Conservation (phyloP, 1,140 invertebrate genomes). For the Scaptomyza montana region DNA sequence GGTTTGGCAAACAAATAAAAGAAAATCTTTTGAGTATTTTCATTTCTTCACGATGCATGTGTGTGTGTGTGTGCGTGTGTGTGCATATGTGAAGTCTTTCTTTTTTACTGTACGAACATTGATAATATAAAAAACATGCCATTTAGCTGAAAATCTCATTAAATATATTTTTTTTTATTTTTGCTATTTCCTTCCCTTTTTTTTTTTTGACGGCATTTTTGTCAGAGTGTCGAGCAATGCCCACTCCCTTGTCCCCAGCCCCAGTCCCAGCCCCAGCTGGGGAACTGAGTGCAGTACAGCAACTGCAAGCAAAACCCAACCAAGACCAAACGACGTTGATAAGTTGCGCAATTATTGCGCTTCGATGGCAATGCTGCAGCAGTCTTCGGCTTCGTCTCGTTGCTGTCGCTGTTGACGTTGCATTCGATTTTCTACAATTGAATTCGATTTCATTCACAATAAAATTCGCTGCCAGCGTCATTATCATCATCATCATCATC, state of each 20-base stretch:
- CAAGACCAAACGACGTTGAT: conserved; percentile 46
- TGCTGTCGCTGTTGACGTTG: conserved; percentile 20
- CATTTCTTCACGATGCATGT: no score
- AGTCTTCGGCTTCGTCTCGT: not conserved
- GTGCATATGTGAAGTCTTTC: no score
- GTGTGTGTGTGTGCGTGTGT: no score
- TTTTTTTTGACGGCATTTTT: conserved; percentile 7
- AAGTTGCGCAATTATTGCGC: conserved; percentile 62
- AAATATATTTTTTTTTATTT: conserved; percentile 26
- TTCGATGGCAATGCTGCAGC: conserved; percentile 33
- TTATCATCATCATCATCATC: conserved; percentile 44
- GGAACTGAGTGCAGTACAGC: not conserved
- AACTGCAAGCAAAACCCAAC: conserved; percentile 2
- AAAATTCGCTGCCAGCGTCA: conserved; percentile 44
- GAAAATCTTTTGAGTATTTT: no score
- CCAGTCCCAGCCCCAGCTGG: conserved; percentile 6
- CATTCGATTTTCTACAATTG: conserved; percentile 53
- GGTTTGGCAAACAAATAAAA: no score
- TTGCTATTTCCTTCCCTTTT: not conserved
- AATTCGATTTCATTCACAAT: conserved; percentile 67
- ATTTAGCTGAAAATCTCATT: conserved; percentile 37
- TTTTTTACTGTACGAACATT: conserved; percentile 6
- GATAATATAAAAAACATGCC: conserved; percentile 28
- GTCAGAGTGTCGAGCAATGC: not conserved
- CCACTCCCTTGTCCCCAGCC: no score